A percentile compares a stretch with the other conserved stretches of the same genome.
Evolutionary conservation across 2,888 invertebrate species (phyloP).

Genomic region (Trissolcus japonicus): DNA sequence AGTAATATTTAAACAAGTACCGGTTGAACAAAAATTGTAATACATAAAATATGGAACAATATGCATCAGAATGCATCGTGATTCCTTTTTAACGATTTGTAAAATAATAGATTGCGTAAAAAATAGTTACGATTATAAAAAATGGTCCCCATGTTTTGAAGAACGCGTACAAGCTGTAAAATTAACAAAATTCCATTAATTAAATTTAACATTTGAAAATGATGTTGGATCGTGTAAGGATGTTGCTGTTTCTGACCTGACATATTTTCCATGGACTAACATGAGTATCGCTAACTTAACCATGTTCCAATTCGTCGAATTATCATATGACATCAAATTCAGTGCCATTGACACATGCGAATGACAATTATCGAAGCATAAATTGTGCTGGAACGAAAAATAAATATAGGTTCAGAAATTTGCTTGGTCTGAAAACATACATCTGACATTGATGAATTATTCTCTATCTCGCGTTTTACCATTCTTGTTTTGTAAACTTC

Average conservation of each 20-base stretch:
- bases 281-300: slow-evolving; percentile 88
- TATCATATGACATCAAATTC: slow-evolving; percentile 91
- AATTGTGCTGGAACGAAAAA: slow-evolving; percentile 85
- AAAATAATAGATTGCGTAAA: slow-evolving; percentile 59
- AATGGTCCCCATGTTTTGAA: slow-evolving; percentile 93
- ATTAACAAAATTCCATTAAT: background rate
- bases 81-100: slow-evolving; percentile 19
- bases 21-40: too few species aligned
- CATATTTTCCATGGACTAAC: slow-evolving; percentile 87
- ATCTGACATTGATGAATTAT: background rate
- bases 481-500: slow-evolving; percentile 94
- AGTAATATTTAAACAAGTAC: too few species aligned
- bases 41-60: too few species aligned
- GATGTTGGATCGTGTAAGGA: slow-evolving; percentile 41
- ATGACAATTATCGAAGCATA: slow-evolving; percentile 98
- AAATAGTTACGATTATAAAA: slow-evolving; percentile 75
- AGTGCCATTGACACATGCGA: slow-evolving; percentile 97
- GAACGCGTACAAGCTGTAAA: slow-evolving; percentile 80
- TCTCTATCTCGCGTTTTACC: slow-evolving; percentile 77
- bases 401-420: too few species aligned
- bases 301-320: slow-evolving; percentile 93
- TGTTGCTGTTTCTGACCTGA: slow-evolving; percentile 77
- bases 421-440: too few species aligned
- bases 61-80: too few species aligned
- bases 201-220: background rate